Evolutionary conservation across 2,797 vertebrate species (phyloP).

Genomic region (Loriculus beryllinus): DNA sequence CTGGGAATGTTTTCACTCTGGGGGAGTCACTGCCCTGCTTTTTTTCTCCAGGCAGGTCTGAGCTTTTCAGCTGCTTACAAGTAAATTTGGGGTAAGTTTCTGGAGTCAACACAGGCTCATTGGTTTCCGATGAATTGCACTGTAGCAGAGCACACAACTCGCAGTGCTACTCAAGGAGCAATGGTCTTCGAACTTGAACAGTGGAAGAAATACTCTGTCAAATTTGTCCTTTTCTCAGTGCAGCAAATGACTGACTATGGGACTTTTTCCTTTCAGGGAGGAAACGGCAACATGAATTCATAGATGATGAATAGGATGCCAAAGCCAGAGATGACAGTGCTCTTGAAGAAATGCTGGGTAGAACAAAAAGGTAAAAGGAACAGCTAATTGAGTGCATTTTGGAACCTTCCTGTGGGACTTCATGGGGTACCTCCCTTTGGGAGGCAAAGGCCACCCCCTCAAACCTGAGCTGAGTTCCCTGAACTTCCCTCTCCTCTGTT

Average conservation of each 20-base stretch:
- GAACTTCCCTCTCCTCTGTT: neutral
- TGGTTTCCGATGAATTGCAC: neutral
- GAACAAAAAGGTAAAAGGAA: slow-evolving; percentile 68
- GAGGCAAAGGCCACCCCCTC: neutral
- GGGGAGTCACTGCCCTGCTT: neutral
- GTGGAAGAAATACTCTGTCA: neutral
- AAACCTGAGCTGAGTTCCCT: neutral
- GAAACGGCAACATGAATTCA: slow-evolving; percentile 60
- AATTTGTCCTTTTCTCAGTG: neutral
- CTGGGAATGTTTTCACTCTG: neutral
- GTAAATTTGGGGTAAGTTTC: neutral
- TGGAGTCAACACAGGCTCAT: neutral
- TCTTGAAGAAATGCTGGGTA: slow-evolving; percentile 69
- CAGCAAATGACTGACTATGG: slow-evolving; percentile 37
- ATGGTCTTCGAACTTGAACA: neutral
- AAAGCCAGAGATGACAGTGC: slow-evolving; percentile 66
- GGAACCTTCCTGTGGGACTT: slow-evolving; percentile 3
- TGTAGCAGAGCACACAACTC: neutral
- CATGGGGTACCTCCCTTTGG: neutral
- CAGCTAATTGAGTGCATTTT: slow-evolving; percentile 35
- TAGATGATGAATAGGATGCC: slow-evolving; percentile 66
- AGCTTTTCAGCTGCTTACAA: slow-evolving; percentile 15
- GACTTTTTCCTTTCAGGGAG: slow-evolving; percentile 59
- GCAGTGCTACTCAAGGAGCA: neutral
- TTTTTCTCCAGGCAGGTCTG: neutral